phyloP scores from a whole-genome alignment of 64 coral and sea anemone species.

The Stylophora pistillata region DNA sequence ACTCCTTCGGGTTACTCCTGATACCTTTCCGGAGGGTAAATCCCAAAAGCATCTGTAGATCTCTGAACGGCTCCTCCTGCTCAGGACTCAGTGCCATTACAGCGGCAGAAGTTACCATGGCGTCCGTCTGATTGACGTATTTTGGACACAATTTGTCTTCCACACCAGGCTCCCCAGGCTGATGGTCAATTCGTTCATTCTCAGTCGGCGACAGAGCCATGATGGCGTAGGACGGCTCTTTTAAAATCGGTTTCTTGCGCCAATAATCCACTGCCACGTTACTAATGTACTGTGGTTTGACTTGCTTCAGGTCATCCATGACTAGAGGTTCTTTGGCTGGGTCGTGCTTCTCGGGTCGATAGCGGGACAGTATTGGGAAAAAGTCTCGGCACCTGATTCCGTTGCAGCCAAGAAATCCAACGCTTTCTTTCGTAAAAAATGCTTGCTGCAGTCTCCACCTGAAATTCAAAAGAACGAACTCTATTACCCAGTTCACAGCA shows the following conservation, averaged over 20 bases:
- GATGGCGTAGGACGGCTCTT: conserved; percentile 38
- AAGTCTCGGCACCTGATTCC: conserved; percentile 59
- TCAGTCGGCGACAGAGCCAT: conserved; percentile 58
- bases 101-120: conserved; percentile 89
- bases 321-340: not conserved
- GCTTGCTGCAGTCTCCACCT: conserved; percentile 69
- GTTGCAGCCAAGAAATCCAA: conserved; percentile 48
- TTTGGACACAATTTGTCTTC: conserved; percentile 32
- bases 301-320: conserved; percentile 31
- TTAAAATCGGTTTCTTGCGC: conserved; percentile 20
- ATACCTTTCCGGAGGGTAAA: conserved; percentile 54
- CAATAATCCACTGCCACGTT: conserved; percentile 82
- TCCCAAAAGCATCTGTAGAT: conserved; percentile 83
- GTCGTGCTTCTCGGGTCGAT: not conserved
- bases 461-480: not conserved
- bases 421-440: conserved; percentile 61
- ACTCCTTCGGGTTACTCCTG: conserved; percentile 45
- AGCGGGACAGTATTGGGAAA: conserved; percentile 57
- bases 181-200: conserved; percentile 60
- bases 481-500: not conserved
- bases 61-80: conserved; percentile 68
- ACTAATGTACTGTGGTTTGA: conserved; percentile 76
- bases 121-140: conserved; percentile 63
- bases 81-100: conserved; percentile 51
- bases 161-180: conserved; percentile 3